Percentiles rank a stretch among this genome's conserved stretches.
These are phyloP conservation scores for Bombus consobrinus DNA, from an alignment of 1,140 invertebrate genomes.

Conservation along the genomic window DNA sequence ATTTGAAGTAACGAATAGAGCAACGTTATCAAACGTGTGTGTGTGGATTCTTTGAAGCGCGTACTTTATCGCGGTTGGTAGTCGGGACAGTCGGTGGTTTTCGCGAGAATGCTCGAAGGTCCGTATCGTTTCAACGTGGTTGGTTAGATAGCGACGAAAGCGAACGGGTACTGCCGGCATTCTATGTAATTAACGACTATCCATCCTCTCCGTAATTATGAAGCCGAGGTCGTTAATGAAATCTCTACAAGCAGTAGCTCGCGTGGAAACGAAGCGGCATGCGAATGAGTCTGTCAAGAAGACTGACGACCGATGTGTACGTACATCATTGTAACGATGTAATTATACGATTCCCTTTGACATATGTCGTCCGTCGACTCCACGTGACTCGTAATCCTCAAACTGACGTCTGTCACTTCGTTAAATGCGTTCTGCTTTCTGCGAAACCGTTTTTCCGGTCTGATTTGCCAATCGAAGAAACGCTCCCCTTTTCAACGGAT, in stretches of 20 bases:
- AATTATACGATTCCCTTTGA: constrained; percentile 41
- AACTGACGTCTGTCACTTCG: background rate
- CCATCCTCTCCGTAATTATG: constrained; percentile 27
- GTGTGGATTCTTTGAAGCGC: no score
- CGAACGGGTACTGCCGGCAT: background rate
- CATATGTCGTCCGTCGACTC: constrained; percentile 2
- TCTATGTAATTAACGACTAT: constrained; percentile 58
- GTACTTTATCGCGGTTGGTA: background rate
- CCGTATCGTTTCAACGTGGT: constrained; percentile 18
- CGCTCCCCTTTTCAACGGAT: no score
- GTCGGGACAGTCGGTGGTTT: background rate
- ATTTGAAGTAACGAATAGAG: no score
- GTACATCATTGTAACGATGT: constrained; percentile 30
- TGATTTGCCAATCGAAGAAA: background rate
- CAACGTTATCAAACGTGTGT: no score
- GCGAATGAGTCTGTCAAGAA: constrained; percentile 46
- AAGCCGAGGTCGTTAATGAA: constrained; percentile 50
- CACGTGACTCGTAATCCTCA: background rate
- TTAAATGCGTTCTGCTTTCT: background rate
- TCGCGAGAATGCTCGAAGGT: background rate
- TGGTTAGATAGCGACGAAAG: constrained; percentile 38
- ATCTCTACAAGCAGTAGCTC: constrained; percentile 38
- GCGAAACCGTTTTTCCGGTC: background rate
- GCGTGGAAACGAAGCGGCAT: constrained; percentile 26
- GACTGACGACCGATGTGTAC: constrained; percentile 52